Base-by-base conservation (phyloP, 2,113 vertebrate species). In the Cryptoleucopteryx plumbea region DNA sequence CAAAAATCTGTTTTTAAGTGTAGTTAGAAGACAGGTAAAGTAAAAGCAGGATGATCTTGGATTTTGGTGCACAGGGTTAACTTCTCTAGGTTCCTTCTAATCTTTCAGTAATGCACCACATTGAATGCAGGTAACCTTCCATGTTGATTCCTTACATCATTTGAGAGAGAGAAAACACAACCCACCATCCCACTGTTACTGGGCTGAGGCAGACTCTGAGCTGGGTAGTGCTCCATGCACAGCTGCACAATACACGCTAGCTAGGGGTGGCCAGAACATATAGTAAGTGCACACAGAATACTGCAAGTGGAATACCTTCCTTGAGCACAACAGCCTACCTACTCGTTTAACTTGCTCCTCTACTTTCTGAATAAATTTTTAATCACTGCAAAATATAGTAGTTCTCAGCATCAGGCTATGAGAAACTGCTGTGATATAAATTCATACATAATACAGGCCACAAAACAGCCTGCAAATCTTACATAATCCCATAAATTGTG, bases 121-220 rank as follows among this genome's bases (percentile, higher is more conserved):
- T 2, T 36, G 40, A 45, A 26, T 36, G 38, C 16, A 34, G 20
- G 25, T 34, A 40, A 38, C 6, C 9, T 48, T 68, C 48, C 16
- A 11, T 1, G 0, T 15, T 10, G 14, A 40, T 18, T 25, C 21
- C 19, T 36, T 13, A 34, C 4, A 9, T 7, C 2, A 1, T 31
- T 26, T 66, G 21, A 71, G 38, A 43, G 23, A 67, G 9, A 27
- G 18, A 72, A 63, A 55, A 50, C 12, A 50, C 27, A 63, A 8
- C 10, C 21, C 21, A 25, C 13, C 26, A 34, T 11, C 7, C 25
- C 5, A 13, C 0, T 6, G 4, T 3, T 18, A 5, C 8, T 13
- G 65, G 8, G 40, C 70, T 48, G 65, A n/a, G 42, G 63, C 47
- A 55, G 63, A 8, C 18, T 10, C 27, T 1, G 1, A 11, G 27